A percentile compares a stretch with the other conserved stretches of the same genome.
These are phyloP conservation scores for Triplophysa yarkandensis DNA, from an alignment of 2,797 vertebrate genomes.

Conservation along the genomic window DNA sequence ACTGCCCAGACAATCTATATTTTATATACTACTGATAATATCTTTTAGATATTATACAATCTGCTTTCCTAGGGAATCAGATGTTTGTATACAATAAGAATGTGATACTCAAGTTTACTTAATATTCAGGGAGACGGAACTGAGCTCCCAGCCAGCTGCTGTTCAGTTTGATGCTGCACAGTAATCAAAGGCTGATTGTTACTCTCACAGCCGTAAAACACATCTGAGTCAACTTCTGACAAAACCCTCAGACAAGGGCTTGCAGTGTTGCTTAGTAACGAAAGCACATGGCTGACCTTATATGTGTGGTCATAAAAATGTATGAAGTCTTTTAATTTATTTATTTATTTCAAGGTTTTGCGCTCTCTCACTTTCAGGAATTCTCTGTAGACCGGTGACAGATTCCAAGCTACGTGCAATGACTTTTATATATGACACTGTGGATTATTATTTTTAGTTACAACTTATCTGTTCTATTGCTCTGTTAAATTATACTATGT, in stretches of 20 bases:
- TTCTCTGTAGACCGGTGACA: not conserved
- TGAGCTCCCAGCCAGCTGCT: constrained; percentile 22
- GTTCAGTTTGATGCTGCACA: constrained; percentile 22
- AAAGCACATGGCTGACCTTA: constrained; percentile 80
- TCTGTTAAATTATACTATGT: too few species aligned
- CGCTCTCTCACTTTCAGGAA: constrained; percentile 24
- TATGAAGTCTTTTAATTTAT: constrained; percentile 78
- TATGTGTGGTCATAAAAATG: constrained; percentile 78
- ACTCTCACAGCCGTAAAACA: constrained; percentile 61
- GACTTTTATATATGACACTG: not conserved
- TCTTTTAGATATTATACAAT: not conserved
- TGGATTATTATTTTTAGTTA: not conserved
- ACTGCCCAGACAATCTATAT: not conserved
- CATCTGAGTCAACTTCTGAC: constrained; percentile 68
- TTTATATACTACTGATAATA: too few species aligned
- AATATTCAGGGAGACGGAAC: not conserved
- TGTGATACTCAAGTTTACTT: not conserved
- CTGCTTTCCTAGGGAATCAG: not conserved
- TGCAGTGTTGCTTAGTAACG: constrained; percentile 81
- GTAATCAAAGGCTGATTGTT: constrained; percentile 48
- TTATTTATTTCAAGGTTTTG: constrained; percentile 57
- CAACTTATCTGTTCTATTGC: too few species aligned
- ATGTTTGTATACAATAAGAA: not conserved
- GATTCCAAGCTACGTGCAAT: not conserved
- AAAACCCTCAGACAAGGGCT: constrained; percentile 72